Percentiles rank a stretch among this genome's conserved stretches.
Conservation (phyloP, 2,113 vertebrate species). For the Myiozetetes cayanensis region DNA sequence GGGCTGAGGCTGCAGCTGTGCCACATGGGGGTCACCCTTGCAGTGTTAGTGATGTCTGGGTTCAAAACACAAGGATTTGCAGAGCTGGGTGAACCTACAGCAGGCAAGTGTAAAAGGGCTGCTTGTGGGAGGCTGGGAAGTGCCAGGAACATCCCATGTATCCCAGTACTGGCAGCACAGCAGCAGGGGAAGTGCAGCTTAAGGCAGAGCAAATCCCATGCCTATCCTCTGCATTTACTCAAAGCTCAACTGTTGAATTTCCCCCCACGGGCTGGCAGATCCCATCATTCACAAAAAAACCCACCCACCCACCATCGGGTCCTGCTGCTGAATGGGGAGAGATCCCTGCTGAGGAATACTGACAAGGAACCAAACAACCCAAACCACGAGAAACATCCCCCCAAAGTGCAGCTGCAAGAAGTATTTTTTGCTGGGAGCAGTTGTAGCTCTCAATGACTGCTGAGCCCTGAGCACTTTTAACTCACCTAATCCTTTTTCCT, state of each 20-base stretch:
- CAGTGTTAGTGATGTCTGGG: neutral
- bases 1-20: neutral
- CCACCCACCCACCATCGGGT: neutral
- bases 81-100: neutral
- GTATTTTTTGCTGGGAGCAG: conserved; percentile 70
- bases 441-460: conserved; percentile 60
- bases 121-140: neutral
- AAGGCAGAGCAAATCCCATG: neutral
- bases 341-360: neutral
- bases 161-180: neutral
- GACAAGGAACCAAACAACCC: conserved; percentile 37
- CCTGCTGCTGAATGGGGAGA: neutral
- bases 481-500: conserved; percentile 74
- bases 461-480: conserved; percentile 64
- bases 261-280: neutral
- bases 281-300: neutral
- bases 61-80: neutral
- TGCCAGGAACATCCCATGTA: accelerated
- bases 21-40: no score
- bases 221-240: neutral
- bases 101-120: neutral
- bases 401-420: conserved; percentile 65
- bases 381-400: conserved; percentile 46
- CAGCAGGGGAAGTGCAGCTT: neutral
- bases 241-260: neutral